Evolutionary conservation across 30 jellyfish, hydroid and myxozoan genomes (phyloP), one percentile per base, ranked within the genome.

Genomic region (Cassiopea xamachana): DNA sequence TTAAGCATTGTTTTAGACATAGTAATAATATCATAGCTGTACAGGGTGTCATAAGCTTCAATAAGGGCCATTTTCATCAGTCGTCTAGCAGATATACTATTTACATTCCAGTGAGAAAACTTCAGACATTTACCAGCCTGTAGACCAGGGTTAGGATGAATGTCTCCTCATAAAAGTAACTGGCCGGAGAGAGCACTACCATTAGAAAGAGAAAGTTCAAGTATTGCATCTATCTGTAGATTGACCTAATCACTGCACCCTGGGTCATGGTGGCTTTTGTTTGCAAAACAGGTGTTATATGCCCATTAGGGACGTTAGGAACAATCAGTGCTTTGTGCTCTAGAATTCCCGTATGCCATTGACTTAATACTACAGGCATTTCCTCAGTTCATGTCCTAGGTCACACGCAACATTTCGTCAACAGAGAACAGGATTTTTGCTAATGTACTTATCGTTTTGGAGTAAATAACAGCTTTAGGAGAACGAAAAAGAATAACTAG

Each of bases 291-390:
- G 90, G 90, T 64, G 50, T 82, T 68, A 17, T 82, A 82, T 9
- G 90, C 46, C 90, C 82, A 43, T 17, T 82, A 55, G 55, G 82
- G 90, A 82, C 77, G 43, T 82, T 64, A 19, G 90, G 67, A 16
- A 82, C 18, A 82, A 82, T 9, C 59, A 47, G 27, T 43, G 17
- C 67, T 82, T 61, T 61, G 82, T 17, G 77, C 77, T 48, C 82
- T 82, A 62, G 49, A 71, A 82, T 82, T 19, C 87, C 92, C 71
- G 92, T 86, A 84, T 59, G 92, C 92, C 86, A 84, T 59, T 84
- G 86, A 14, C 55, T 84, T 69, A 72, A 67, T 71, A 85, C 92
- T 84, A 69, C 86, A 84, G 92, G 92, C 80, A 71, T 71, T 39
- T 84, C 79, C 86, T 44, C 90, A 48, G 58, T 82, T 82, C 68